phyloP scores from a whole-genome alignment of 2,113 vertebrate species.

The Candoia aspera region DNA sequence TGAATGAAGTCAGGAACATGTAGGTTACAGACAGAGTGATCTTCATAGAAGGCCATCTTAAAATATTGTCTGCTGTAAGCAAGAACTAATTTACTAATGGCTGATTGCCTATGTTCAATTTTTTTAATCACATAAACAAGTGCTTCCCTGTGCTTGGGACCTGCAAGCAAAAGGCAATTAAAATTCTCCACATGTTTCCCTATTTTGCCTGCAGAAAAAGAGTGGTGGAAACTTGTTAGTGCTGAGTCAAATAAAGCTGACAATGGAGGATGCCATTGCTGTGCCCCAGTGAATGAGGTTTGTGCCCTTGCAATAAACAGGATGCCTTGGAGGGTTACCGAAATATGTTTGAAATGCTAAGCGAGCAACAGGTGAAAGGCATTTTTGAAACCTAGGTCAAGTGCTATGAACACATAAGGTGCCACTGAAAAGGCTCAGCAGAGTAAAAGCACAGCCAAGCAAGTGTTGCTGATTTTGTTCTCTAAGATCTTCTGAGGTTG shows the following conservation, averaged over 20 bases:
- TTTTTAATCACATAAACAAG: conserved; percentile 16
- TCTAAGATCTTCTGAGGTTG: background rate
- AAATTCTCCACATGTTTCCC: background rate
- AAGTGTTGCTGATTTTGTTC: background rate
- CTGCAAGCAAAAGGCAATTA: background rate
- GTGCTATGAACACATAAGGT: background rate
- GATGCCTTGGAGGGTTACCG: background rate
- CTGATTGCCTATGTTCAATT: background rate
- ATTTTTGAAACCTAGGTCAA: background rate
- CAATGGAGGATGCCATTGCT: background rate
- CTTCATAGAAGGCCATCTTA: background rate
- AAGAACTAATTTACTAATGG: conserved; percentile 26
- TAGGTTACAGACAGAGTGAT: background rate
- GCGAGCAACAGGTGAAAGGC: background rate
- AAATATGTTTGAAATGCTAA: conserved; percentile 27
- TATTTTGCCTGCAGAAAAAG: background rate
- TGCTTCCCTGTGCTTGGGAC: background rate
- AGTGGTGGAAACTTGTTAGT: background rate
- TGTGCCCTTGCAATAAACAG: background rate
- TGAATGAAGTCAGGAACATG: background rate
- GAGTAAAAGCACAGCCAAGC: background rate
- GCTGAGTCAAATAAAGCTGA: conserved; percentile 14
- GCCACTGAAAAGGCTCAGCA: background rate
- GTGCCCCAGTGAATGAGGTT: background rate
- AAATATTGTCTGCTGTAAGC: background rate